A percentile compares a stretch with the other conserved stretches of the same genome.
These are phyloP conservation scores for Lynx canadensis DNA, from an alignment of 2,113 vertebrate genomes.

Conservation along the genomic window DNA sequence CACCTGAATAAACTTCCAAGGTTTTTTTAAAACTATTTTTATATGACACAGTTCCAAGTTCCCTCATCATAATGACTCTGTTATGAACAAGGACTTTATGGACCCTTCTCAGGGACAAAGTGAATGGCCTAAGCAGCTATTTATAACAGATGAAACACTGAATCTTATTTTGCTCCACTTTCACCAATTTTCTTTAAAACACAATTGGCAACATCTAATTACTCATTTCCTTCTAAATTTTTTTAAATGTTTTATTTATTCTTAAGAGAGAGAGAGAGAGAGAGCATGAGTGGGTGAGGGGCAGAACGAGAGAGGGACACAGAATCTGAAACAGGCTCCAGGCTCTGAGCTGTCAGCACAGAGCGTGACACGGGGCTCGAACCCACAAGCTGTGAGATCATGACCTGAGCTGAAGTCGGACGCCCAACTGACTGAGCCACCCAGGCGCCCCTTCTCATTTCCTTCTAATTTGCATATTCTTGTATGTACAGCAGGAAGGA, in stretches of 20 bases:
- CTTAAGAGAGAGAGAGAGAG: too few species aligned
- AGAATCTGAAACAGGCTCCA: too few species aligned
- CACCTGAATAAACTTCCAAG: neutral
- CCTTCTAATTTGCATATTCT: neutral
- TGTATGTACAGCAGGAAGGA: neutral
- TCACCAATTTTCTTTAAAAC: neutral
- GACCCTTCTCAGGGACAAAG: neutral
- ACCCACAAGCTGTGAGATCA: too few species aligned
- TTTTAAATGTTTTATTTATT: too few species aligned
- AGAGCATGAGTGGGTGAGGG: too few species aligned
- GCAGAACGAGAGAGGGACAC: too few species aligned
- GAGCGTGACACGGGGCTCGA: too few species aligned
- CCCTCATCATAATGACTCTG: neutral
- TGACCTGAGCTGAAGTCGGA: too few species aligned
- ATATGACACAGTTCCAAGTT: neutral
- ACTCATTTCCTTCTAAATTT: constrained; percentile 1
- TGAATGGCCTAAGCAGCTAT: neutral
- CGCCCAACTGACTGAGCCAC: too few species aligned
- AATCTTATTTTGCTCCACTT: neutral
- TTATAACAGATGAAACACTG: neutral
- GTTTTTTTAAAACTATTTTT: neutral
- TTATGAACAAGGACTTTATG: neutral
- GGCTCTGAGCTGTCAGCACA: too few species aligned
- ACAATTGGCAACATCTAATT: neutral
- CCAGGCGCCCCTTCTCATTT: neutral